These are phyloP conservation scores for Uria lomvia DNA, from an alignment of 2,113 vertebrate species.

Conservation along the genomic window DNA sequence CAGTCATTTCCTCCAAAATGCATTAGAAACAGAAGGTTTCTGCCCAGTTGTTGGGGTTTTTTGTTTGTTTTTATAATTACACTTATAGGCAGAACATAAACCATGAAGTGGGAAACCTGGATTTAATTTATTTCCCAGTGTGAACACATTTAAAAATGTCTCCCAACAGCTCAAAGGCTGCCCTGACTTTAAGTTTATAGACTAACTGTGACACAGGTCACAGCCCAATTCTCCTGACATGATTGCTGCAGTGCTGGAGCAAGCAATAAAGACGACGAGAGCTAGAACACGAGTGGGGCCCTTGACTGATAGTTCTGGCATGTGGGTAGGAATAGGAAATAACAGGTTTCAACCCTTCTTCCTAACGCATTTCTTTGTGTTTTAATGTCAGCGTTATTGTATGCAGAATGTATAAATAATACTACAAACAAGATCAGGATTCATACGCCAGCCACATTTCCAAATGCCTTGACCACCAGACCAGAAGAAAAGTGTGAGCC, in stretches of 20 bases:
- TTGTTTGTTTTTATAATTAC: not conserved
- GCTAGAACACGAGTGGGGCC: not conserved
- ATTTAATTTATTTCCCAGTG: not conserved
- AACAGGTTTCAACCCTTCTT: not conserved
- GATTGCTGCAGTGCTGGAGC: not conserved
- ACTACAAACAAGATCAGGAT: not conserved
- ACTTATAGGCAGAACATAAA: not conserved
- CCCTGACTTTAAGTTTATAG: not conserved
- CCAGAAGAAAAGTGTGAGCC: not conserved
- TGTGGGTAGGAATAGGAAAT: not conserved
- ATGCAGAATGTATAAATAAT: not conserved
- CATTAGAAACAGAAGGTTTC: not conserved
- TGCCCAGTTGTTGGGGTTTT: rapidly evolving
- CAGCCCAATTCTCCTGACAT: not conserved
- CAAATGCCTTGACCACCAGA: not conserved
- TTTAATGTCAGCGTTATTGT: not conserved
- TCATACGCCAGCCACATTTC: not conserved
- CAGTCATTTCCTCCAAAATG: not conserved
- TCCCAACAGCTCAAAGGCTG: not conserved
- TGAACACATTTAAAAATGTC: not conserved
- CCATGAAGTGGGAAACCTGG: not conserved
- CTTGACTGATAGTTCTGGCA: not conserved
- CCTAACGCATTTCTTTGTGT: not conserved
- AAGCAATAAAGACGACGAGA: not conserved
- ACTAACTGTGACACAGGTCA: too few relatives aligned